Evolutionary conservation across 2,888 invertebrate genomes (phyloP), one percentile per base, ranked within the genome.

Genomic region (Orchesellides sinensis): DNA sequence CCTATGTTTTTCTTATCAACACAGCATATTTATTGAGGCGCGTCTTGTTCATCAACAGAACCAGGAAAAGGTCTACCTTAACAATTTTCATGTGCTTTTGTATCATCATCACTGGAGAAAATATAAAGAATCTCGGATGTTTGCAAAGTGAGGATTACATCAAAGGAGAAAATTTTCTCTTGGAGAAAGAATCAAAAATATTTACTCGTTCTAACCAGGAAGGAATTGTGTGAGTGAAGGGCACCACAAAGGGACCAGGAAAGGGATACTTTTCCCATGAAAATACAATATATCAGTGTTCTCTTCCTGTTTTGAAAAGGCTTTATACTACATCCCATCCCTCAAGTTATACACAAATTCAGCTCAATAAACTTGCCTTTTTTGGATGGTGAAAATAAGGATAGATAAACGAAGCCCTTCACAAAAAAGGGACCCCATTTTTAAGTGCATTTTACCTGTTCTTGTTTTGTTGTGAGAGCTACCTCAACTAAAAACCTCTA

Each of bases 1-100:
- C 74, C 63, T 63, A 49, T 49, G 73, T 63, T 73, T 25, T 21
- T 59, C 6, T 73, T 47, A 63, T 73, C 72, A 69, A n/a, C n/a
- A n/a, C n/a, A n/a, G n/a, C n/a, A n/a, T n/a, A n/a, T n/a, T n/a
- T n/a, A n/a, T n/a, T n/a, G n/a, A 77, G 77, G 77, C 69, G 77
- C 77, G 77, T 69, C 77, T 45, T 40, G 10, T 2, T n/a, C 10
- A 10, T 40, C 40, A 40, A 40, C n/a, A n/a, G 10, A 40, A 8
- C 40, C 2, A 40, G 40, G 40, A 40, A 40, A 32, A 40, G n/a
- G n/a, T 10, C 40, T 40, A 40, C 40, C 40, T 40, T 68, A n/a
- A 19, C 40, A 45, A n/a, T 40, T 40, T n/a, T 40, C 40, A 40
- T 40, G 40, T n/a, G n/a, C n/a, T 40, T 40, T 10, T 32, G 5